These are phyloP conservation scores for Augochlorella aurata DNA, from an alignment of 2,888 invertebrate genomes.

Conservation along the genomic window DNA sequence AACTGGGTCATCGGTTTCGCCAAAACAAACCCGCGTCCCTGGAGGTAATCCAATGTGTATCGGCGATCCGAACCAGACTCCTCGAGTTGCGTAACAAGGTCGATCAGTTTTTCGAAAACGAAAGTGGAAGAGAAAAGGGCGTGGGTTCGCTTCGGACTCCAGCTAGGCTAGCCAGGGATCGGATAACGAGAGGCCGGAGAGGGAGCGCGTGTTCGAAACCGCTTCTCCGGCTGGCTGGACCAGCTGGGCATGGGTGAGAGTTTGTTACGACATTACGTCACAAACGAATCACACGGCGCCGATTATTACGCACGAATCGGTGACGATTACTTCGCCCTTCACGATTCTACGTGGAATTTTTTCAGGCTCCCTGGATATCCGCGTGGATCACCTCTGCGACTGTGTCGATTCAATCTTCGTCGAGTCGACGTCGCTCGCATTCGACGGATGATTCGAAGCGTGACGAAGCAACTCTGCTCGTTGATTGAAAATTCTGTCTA, in stretches of 20 bases:
- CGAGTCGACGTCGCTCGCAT: neutral
- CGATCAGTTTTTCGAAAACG: slow-evolving; percentile 28
- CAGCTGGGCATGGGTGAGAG: slow-evolving; percentile 61
- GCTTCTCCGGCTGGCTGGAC: slow-evolving; percentile 38
- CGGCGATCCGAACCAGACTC: neutral
- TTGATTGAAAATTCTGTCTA: too few species aligned
- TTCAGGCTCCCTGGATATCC: neutral
- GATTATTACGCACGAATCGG: slow-evolving; percentile 19
- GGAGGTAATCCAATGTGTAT: neutral
- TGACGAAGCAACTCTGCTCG: too few species aligned
- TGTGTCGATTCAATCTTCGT: neutral
- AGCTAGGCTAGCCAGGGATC: slow-evolving; percentile 7
- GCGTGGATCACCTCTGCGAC: neutral
- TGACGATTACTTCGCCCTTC: slow-evolving; percentile 20
- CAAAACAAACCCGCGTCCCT: slow-evolving; percentile 1
- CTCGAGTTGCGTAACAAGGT: slow-evolving; percentile 42
- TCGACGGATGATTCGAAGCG: too few species aligned
- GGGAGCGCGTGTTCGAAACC: slow-evolving; percentile 32
- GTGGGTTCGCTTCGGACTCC: neutral
- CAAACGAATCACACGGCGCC: slow-evolving; percentile 46
- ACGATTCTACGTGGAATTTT: slow-evolving; percentile 2
- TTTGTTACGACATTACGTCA: slow-evolving; percentile 59
- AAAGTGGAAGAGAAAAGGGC: slow-evolving; percentile 15
- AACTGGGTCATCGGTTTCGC: neutral
- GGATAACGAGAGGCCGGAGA: slow-evolving; percentile 24